Percentiles rank a stretch among this genome's conserved stretches.
Conservation (phyloP, 2,888 invertebrate species). For the Argynnis bischoffii region DNA sequence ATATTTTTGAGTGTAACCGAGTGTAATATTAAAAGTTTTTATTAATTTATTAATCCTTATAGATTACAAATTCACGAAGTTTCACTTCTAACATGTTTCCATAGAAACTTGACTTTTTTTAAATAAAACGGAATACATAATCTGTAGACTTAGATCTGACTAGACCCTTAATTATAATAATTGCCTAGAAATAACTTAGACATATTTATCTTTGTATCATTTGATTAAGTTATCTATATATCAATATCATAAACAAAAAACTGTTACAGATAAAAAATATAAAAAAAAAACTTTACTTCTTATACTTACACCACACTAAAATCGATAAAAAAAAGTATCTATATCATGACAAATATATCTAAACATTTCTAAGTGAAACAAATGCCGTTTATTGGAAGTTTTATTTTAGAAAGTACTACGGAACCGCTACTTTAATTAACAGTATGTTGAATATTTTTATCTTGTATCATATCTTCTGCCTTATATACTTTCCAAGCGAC, state of each 20-base stretch:
- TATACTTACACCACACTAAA: neutral
- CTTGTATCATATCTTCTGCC: conserved; percentile 86
- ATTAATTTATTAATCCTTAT: too few relatives aligned
- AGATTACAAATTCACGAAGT: too few relatives aligned
- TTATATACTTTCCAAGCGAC: conserved; percentile 92
- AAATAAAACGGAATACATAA: neutral
- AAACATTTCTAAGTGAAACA: conserved; percentile 15
- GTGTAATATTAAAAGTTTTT: too few relatives aligned
- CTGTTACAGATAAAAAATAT: too few relatives aligned
- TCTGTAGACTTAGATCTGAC: conserved; percentile 24
- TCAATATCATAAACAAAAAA: neutral
- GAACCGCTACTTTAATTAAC: conserved; percentile 1
- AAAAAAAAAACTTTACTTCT: neutral
- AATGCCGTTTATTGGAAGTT: neutral
- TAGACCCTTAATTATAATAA: conserved; percentile 14
- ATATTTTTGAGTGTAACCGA: too few relatives aligned
- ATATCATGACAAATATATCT: conserved; percentile 16
- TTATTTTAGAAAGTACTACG: neutral
- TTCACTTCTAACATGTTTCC: too few relatives aligned
- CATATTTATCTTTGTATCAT: conserved; percentile 8
- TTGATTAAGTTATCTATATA: neutral
- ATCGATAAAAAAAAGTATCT: conserved; percentile 2
- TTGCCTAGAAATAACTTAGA: conserved; percentile 10
- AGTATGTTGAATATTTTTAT: conserved; percentile 65
- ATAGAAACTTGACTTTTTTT: neutral